Evolutionary conservation across 2,113 vertebrate genomes (phyloP).

Genomic region (Sceloporus tristichus): DNA sequence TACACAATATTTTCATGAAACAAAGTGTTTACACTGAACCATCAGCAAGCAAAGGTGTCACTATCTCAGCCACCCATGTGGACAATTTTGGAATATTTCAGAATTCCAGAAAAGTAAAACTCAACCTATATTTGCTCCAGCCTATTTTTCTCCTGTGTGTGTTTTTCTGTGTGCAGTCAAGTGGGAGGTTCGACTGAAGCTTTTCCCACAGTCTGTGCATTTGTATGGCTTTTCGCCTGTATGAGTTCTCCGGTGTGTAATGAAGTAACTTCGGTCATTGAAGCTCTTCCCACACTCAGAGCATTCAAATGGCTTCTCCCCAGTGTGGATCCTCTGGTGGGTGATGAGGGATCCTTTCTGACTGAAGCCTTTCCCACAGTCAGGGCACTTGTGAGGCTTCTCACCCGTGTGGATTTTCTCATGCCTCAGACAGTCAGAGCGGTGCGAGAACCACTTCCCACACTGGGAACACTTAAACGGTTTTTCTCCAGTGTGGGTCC

Average conservation of each 20-base stretch:
- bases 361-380: conserved; percentile 11
- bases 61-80: too few species aligned
- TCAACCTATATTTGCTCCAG: not conserved
- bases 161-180: conserved; percentile 3
- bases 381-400: not conserved
- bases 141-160: not conserved
- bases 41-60: too few species aligned
- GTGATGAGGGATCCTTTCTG: not conserved
- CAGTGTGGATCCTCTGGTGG: conserved; percentile 1
- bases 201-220: too few species aligned
- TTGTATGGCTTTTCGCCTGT: too few species aligned
- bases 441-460: conserved; percentile 7
- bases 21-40: too few species aligned
- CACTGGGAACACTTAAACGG: not conserved
- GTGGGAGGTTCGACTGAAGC: conserved; percentile 7
- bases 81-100: too few species aligned
- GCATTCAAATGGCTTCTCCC: too few species aligned
- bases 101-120: not conserved
- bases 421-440: conserved; percentile 11
- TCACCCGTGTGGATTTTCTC: conserved; percentile 9
- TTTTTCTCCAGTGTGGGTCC: not conserved
- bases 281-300: too few species aligned
- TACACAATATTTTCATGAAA: too few species aligned
- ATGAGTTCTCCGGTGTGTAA: too few species aligned
- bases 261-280: too few species aligned